Base-by-base conservation (phyloP, 2,113 vertebrate species). In the Atractosteus spatula region DNA sequence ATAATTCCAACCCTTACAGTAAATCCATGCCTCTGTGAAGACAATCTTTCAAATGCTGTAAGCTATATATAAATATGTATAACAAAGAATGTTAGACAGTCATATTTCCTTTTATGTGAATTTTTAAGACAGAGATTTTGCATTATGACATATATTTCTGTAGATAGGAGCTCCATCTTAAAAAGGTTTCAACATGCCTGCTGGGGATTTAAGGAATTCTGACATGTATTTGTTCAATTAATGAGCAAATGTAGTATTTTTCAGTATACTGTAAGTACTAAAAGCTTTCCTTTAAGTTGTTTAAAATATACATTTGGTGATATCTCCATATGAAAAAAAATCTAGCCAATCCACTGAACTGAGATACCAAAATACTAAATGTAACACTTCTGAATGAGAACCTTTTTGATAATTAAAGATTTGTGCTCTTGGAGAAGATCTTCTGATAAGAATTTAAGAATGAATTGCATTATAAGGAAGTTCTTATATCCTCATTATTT, bases 151-250 rank as follows among this genome's bases (percentile, higher is more conserved):
- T 62, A 14, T 29, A 2, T 43, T 68, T 69, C 12, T 16, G 2
- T 7, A 12, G 59, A 72, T 43, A 47, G 29, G 29, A 16, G 41
- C 3, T 29, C 5, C 13, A 7, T 72, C 12, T 41, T 42, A 29
- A 29, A 29, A 29, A 41, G 13, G 55, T 44, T 17, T 43, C 16
- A 41, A 57, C 3, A 4, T 16, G 42, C 55, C 64, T 61, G 64
- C 4, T 14, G 65, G 56, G 64, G 57, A 68, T 67, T 59, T 41
- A 42, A 55, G 7, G 29, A 4, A 67, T 41, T 41, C 59, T 56
- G 71, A 57, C 55, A 55, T 43, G 8, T 73, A 67, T 73, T 73
- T 73, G 71, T 68, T 73, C 54, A 17, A 41, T 57, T 13, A 54
- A 16, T 73, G 54, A 66, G 0, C 29, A 29, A 29, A 29, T 29